Percentiles rank a stretch among this genome's conserved stretches.
Evolutionary conservation across 2,797 vertebrate species (phyloP).

Genomic region (Melanotaenia pygmaea): DNA sequence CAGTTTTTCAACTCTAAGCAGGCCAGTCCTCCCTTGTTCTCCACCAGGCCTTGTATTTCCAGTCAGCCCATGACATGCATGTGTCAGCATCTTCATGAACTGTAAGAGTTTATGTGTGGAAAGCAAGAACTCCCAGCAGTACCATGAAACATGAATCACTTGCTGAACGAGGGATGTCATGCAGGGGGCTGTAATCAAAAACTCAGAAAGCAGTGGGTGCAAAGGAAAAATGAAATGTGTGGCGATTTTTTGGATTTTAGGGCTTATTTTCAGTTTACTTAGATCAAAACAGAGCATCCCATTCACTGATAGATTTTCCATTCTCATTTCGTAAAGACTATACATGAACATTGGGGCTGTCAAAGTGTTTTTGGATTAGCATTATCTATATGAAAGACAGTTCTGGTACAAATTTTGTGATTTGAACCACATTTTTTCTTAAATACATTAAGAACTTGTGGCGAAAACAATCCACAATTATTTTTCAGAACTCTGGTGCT

Average conservation of each 20-base stretch:
- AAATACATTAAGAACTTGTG: neutral
- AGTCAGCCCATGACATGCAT: conserved; percentile 41
- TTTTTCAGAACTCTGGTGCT: neutral
- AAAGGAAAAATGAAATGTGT: neutral
- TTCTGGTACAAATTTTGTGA: neutral
- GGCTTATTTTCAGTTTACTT: neutral
- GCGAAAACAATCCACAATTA: conserved; percentile 7
- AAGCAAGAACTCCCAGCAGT: conserved; percentile 18
- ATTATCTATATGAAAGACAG: neutral
- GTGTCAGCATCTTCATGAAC: conserved; percentile 59
- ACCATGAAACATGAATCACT: conserved; percentile 34
- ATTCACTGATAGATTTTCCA: neutral
- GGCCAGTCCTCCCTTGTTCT: conserved; percentile 29
- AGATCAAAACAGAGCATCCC: neutral
- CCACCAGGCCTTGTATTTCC: conserved; percentile 45
- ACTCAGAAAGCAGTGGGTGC: neutral
- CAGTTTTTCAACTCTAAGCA: conserved; percentile 45
- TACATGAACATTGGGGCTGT: neutral
- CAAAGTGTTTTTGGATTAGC: conserved; percentile 1
- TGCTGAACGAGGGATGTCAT: conserved; percentile 24
- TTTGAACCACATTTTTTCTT: neutral
- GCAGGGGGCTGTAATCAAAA: neutral
- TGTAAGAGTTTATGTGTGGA: conserved; percentile 36
- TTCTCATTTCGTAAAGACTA: conserved; percentile 4
- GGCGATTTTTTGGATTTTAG: neutral